Evolutionary conservation across 2,113 vertebrate genomes (phyloP).

Genomic region (Oreochromis niloticus): DNA sequence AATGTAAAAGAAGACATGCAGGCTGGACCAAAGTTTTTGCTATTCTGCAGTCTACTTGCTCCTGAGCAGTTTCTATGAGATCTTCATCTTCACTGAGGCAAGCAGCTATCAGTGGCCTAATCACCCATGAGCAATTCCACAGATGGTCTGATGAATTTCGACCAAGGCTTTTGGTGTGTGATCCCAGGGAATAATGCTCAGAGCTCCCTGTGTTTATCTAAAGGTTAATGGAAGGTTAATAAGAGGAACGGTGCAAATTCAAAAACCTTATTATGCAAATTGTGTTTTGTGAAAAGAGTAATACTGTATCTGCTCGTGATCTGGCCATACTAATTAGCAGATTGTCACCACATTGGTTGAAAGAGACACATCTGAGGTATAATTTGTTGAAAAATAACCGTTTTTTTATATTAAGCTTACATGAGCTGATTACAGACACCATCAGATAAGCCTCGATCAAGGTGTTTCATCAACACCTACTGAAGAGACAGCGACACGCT

Average conservation of each 20-base stretch:
- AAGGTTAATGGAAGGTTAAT: constrained; percentile 78
- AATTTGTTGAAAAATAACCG: background rate
- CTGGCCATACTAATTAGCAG: constrained; percentile 42
- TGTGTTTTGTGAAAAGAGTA: constrained; percentile 33
- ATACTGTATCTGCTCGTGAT: constrained; percentile 20
- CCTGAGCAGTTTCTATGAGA: constrained; percentile 1
- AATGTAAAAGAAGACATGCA: background rate
- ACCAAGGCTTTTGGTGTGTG: constrained; percentile 43
- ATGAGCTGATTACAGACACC: constrained; percentile 2
- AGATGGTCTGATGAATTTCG: constrained; percentile 63
- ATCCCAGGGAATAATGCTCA: constrained; percentile 43
- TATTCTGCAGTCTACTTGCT: background rate
- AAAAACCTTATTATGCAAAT: constrained; percentile 67
- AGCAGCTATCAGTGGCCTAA: constrained; percentile 56
- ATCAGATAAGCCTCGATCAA: background rate
- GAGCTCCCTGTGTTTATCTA: constrained; percentile 62
- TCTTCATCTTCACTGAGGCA: constrained; percentile 31
- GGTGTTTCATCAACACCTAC: constrained; percentile 32
- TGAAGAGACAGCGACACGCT: background rate
- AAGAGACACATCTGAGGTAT: constrained; percentile 20
- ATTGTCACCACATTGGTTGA: constrained; percentile 8
- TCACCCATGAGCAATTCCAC: constrained; percentile 57
- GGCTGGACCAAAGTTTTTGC: background rate
- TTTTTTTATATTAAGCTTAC: constrained; percentile 2
- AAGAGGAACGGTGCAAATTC: constrained; percentile 54